Evolutionary conservation across 1,140 invertebrate species (phyloP).

Genomic region (Ooceraea biroi): DNA sequence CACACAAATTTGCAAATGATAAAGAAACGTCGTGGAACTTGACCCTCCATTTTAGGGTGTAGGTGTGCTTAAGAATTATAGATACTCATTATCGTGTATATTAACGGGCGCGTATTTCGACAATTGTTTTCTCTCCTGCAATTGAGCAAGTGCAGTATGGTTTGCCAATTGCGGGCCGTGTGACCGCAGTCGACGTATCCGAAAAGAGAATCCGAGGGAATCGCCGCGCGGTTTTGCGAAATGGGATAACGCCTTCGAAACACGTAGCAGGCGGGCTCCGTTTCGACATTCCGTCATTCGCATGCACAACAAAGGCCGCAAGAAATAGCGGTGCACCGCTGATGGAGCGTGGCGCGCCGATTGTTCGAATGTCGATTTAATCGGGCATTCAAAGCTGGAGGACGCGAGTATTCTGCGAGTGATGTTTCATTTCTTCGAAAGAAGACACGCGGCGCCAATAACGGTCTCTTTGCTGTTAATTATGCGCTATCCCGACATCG

Average conservation of each 20-base stretch:
- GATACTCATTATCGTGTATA: no score
- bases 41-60: conserved; percentile 21
- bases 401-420: neutral
- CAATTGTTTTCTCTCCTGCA: neutral
- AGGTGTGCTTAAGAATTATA: neutral
- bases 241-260: conserved; percentile 16
- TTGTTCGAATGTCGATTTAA: conserved; percentile 55
- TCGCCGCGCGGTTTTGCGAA: conserved; percentile 14
- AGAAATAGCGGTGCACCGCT: conserved; percentile 60
- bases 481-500: neutral
- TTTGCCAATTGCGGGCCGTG: conserved; percentile 7
- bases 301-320: conserved; percentile 62
- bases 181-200: conserved; percentile 23
- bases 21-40: neutral
- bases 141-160: neutral
- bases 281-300: conserved; percentile 57
- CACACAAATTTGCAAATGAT: conserved; percentile 29
- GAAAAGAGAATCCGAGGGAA: conserved; percentile 25
- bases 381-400: conserved; percentile 56
- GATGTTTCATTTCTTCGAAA: conserved; percentile 19
- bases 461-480: conserved; percentile 17
- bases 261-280: conserved; percentile 47
- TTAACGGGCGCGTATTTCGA: no score
- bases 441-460: conserved; percentile 1
- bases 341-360: conserved; percentile 54